Evolutionary conservation across 2,113 vertebrate genomes (phyloP).

Genomic region (Struthio camelus): DNA sequence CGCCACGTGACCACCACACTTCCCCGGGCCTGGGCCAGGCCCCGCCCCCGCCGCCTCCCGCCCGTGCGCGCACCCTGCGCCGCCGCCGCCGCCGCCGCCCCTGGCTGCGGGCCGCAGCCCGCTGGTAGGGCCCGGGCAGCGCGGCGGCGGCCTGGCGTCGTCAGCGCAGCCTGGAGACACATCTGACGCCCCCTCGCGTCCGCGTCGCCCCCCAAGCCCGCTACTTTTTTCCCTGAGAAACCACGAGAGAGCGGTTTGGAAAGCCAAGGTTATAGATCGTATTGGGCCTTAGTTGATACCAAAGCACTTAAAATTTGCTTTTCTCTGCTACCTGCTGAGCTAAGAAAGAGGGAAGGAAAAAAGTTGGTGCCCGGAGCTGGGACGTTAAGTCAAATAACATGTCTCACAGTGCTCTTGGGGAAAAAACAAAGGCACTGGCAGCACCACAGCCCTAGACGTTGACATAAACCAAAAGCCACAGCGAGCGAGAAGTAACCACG

Average conservation of each 20-base stretch:
- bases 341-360: background rate
- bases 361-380: rapidly evolving
- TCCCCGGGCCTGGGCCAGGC: background rate
- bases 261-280: rapidly evolving
- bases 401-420: no score
- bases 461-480: background rate
- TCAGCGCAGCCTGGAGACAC: background rate
- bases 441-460: rapidly evolving
- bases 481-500: background rate
- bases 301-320: background rate
- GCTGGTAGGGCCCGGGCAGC: background rate
- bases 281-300: background rate
- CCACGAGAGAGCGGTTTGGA: rapidly evolving
- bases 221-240: background rate
- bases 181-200: rapidly evolving
- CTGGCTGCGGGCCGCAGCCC: background rate
- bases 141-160: no score
- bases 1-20: slow-evolving; percentile 71
- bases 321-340: background rate
- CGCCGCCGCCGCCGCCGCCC: background rate
- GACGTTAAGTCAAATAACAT: background rate
- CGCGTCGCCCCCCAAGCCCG: background rate
- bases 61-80: no score
- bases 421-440: background rate
- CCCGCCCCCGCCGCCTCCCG: background rate